Evolutionary conservation across 2,113 vertebrate genomes (phyloP), one percentile per base, ranked within the genome.

Genomic region (Jaculus jaculus): DNA sequence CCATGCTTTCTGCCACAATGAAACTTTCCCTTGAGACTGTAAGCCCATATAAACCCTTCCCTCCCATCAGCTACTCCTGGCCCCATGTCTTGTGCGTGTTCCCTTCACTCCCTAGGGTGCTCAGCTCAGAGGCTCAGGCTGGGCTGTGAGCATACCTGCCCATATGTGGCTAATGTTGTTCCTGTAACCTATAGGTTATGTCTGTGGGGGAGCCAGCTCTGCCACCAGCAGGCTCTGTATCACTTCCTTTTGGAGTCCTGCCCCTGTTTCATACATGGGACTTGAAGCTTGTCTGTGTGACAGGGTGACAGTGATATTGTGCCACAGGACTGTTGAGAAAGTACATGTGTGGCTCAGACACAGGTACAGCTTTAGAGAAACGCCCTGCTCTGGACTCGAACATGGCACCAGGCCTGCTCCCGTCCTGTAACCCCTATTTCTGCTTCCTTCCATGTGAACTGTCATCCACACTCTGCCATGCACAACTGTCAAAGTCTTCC

Each of bases 401-500:
- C 9, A 9, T 0, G 0, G 0, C 26, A 15, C 18, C 30, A 1
- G 17, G n/a, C 2, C 63, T 60, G 1, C 7, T 47, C n/a, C 9
- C 60, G 23, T 24, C 23, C 0, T 7, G 7, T 24, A 54, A 32
- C 32, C 18, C 24, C 20, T 18, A 3, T n/a, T 32, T 10, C 61
- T 3, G 1, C 5, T 71, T 16, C 23, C 2, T 4, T 4, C 47
- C 16, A 1, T 16, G 3, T 8, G 18, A 18, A 4, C 3, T 2
- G 37, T 5, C 5, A 24, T 7, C 7, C 72, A 11, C 1, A 6
- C 23, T 28, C 20, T 11, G 39, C 39, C 7, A 2, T 5, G 0
- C 18, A 4, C 74, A 28, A 0, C n/a, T 61, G 20, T 61, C 20
- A 68, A 15, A 16, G 34, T 0, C 0, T 54, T 34, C 84, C 1